Conservation (phyloP, 1,140 invertebrate genomes). For the Chymomyza costata region DNA sequence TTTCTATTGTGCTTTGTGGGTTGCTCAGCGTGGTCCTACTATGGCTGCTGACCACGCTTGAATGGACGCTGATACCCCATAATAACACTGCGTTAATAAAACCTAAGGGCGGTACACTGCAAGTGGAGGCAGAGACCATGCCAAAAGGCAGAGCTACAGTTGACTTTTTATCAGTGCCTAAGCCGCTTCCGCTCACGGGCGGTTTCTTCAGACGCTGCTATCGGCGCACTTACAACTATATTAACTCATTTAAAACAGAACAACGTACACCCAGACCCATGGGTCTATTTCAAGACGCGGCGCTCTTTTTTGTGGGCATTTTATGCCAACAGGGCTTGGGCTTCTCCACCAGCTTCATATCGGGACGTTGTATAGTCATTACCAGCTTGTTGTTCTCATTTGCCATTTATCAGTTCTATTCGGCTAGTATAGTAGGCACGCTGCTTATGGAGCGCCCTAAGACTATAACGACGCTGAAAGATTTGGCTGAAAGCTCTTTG, state of each 20-base stretch:
- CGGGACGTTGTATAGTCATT: conserved; percentile 79
- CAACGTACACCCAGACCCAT: conserved; percentile 28
- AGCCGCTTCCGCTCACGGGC: conserved; percentile 8
- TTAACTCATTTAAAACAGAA: conserved; percentile 16
- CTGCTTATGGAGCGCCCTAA: conserved; percentile 81
- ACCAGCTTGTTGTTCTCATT: conserved; percentile 80
- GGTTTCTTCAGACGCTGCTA: conserved; percentile 36
- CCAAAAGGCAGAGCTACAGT: no score
- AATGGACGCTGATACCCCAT: conserved; percentile 53
- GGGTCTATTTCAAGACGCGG: conserved; percentile 64
- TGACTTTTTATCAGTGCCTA: conserved; percentile 1
- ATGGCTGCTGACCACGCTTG: conserved; percentile 62
- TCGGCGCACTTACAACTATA: conserved; percentile 31
- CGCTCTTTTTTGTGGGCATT: conserved; percentile 73
- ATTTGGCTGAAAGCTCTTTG: conserved; percentile 80
- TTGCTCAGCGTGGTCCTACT: conserved; percentile 57
- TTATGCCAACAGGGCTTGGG: conserved; percentile 76
- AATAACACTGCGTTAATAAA: conserved; percentile 54
- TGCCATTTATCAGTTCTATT: conserved; percentile 83
- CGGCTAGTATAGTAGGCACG: conserved; percentile 83
- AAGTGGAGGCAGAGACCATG: background rate
- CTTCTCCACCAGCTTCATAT: conserved; percentile 75
- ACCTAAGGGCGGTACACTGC: conserved; percentile 43
- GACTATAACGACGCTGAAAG: conserved; percentile 79
- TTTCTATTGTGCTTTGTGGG: conserved; percentile 72